Evolutionary conservation across 2,113 vertebrate species (phyloP).

Genomic region (Corydoras sp.): DNA sequence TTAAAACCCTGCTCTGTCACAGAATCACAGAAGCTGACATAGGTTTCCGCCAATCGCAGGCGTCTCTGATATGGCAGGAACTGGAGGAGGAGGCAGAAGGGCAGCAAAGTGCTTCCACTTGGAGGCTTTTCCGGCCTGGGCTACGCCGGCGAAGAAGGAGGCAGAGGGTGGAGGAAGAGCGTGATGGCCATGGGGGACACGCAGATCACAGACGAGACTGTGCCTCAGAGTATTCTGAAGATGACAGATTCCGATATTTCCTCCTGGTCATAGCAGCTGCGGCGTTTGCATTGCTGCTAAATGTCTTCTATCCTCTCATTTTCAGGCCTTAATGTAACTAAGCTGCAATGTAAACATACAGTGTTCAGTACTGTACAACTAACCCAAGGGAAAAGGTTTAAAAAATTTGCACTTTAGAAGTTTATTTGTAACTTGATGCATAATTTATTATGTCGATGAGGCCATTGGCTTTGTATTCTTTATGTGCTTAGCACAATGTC

Average conservation of each 20-base stretch:
- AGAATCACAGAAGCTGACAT: constrained; percentile 86
- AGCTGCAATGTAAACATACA: neutral
- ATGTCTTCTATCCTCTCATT: constrained; percentile 82
- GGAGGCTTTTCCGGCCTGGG: constrained; percentile 61
- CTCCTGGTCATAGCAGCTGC: constrained; percentile 83
- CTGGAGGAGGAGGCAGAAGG: constrained; percentile 88
- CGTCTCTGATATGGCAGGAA: constrained; percentile 99
- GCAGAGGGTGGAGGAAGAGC: constrained; percentile 49
- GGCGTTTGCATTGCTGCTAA: constrained; percentile 82
- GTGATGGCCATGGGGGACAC: constrained; percentile 45
- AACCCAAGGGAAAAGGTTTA: neutral
- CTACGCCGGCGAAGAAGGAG: constrained; percentile 57
- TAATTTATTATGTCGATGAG: too few species aligned
- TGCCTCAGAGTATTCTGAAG: constrained; percentile 72
- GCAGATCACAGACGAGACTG: constrained; percentile 54
- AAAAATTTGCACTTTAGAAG: neutral
- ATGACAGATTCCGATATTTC: constrained; percentile 84
- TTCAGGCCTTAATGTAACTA: constrained; percentile 73
- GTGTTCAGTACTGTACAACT: neutral
- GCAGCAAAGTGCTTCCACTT: constrained; percentile 53
- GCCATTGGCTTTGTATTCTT: too few species aligned
- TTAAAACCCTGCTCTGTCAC: constrained; percentile 55
- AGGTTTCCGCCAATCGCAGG: constrained; percentile 97
- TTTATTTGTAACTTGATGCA: neutral
- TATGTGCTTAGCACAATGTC: too few species aligned